phyloP scores from a whole-genome alignment of 2,113 vertebrate species.

The Caloenas nicobarica region DNA sequence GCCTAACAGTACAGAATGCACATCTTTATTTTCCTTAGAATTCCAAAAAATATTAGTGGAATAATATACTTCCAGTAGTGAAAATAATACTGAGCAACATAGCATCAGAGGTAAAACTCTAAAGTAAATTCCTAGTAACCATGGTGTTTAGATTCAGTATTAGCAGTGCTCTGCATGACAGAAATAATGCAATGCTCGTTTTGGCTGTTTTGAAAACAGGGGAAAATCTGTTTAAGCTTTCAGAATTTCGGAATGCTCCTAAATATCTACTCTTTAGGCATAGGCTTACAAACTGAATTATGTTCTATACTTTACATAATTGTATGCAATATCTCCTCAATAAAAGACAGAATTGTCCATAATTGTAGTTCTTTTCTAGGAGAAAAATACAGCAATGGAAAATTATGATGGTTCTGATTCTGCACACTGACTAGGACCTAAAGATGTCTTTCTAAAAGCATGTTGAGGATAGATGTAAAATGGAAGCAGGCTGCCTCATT shows the following conservation, averaged over 20 bases:
- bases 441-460: neutral
- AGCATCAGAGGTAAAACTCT: neutral
- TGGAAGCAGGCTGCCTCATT: neutral
- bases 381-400: neutral
- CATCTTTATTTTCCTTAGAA: neutral
- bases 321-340: neutral
- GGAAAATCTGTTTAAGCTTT: neutral
- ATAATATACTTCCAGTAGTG: neutral
- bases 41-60: neutral
- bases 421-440: neutral
- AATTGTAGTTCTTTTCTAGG: neutral
- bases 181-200: neutral
- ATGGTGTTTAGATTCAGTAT: neutral
- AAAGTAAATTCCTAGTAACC: neutral
- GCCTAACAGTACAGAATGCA: neutral
- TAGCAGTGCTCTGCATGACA: neutral
- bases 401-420: neutral
- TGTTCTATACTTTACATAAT: neutral
- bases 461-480: neutral
- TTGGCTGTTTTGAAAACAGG: neutral
- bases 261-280: neutral
- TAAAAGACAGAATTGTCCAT: neutral
- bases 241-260: neutral
- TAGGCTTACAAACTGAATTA: neutral
- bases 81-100: neutral